Percentiles rank a stretch among this genome's conserved stretches.
These are phyloP conservation scores for Lepidocolaptes lacrymiger DNA, from an alignment of 2,797 vertebrate genomes.

Conservation along the genomic window DNA sequence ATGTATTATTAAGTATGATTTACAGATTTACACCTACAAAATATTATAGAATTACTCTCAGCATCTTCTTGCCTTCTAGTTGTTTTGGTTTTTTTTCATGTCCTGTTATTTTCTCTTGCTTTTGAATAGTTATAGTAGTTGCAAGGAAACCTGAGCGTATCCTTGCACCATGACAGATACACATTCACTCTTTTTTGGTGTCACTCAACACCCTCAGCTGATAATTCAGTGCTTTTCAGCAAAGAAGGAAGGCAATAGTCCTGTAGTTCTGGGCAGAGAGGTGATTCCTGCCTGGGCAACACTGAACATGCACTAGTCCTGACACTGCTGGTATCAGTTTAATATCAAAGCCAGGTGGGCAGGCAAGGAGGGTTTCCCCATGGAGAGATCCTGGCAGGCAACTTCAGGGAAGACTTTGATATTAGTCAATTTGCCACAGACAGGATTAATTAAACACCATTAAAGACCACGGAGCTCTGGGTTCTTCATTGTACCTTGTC, in stretches of 20 bases:
- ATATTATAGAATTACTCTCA: not conserved
- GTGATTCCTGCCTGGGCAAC: not conserved
- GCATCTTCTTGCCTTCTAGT: not conserved
- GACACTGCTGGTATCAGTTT: not conserved
- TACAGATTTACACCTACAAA: conserved; percentile 6
- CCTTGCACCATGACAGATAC: fast-evolving
- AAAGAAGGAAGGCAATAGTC: not conserved
- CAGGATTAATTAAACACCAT: not conserved
- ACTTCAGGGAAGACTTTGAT: not conserved
- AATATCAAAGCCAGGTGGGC: not conserved
- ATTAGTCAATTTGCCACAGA: not conserved
- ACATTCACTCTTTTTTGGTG: not conserved
- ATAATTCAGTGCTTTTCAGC: not conserved
- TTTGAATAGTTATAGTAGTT: not conserved
- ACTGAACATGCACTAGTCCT: not conserved
- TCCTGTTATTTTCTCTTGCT: not conserved
- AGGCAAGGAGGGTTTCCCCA: not conserved
- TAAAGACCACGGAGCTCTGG: not conserved
- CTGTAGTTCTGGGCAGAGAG: not conserved
- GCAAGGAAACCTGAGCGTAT: not conserved
- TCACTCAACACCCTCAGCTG: not conserved
- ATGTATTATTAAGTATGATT: not conserved
- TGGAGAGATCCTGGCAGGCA: not conserved
- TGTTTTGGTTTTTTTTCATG: not conserved
- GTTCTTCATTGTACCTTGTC: not conserved